phyloP scores from a whole-genome alignment of 2,888 invertebrate genomes.

The Limnephilus lunatus region DNA sequence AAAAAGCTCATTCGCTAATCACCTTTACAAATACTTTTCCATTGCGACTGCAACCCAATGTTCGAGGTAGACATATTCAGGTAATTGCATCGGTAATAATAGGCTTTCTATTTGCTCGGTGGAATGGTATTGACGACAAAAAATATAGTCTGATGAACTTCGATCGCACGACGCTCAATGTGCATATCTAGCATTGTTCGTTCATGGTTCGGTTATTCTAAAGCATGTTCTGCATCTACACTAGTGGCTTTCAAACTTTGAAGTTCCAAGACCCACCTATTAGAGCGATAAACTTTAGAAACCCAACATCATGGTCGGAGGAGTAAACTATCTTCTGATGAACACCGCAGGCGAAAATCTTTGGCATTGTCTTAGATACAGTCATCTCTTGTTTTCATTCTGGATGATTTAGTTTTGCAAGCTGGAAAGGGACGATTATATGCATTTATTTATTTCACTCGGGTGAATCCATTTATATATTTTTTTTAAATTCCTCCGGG shows the following conservation, averaged over 20 bases:
- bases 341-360: neutral
- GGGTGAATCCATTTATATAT: too few species aligned
- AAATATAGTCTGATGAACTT: neutral
- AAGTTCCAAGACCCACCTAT: neutral
- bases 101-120: conserved; percentile 2
- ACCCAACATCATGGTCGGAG: neutral
- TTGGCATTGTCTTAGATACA: neutral
- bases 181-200: neutral
- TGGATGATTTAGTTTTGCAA: neutral
- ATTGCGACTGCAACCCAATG: neutral
- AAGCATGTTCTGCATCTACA: neutral
- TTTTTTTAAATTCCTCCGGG: too few species aligned
- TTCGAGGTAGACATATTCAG: neutral
- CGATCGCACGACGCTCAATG: neutral
- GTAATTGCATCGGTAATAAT: neutral
- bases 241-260: neutral
- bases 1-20: neutral
- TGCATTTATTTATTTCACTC: too few species aligned
- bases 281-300: neutral
- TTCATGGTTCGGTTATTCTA: neutral
- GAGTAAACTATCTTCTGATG: neutral
- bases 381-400: neutral
- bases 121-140: neutral
- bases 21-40: neutral
- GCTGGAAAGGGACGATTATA: too few species aligned